Conservation (phyloP, 2,888 invertebrate genomes). For the Lydus trimaculatus region DNA sequence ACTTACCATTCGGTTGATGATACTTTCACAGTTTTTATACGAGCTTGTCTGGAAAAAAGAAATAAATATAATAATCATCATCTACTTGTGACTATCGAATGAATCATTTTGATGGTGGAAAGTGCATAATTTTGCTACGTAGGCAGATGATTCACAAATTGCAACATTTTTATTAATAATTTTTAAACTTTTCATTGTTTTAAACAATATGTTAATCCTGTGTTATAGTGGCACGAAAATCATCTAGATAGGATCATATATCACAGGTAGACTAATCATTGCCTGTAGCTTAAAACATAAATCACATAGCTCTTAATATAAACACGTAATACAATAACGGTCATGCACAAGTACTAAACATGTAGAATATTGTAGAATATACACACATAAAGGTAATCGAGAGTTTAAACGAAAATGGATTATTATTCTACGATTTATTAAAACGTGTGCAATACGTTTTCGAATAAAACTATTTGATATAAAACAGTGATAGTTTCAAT, state of each 20-base stretch:
- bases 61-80: background rate
- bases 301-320: constrained; percentile 20
- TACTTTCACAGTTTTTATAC: background rate
- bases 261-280: background rate
- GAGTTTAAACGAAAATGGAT: background rate
- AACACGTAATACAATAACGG: constrained; percentile 24
- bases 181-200: background rate
- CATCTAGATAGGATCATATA: constrained; percentile 22
- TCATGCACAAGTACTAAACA: constrained; percentile 24
- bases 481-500: constrained; percentile 18
- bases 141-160: background rate
- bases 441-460: constrained; percentile 19
- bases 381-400: constrained; percentile 24
- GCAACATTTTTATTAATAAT: background rate
- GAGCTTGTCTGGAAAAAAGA: background rate
- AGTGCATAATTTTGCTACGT: background rate
- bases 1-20: background rate
- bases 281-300: constrained; percentile 24
- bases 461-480: constrained; percentile 19
- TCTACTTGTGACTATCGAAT: background rate
- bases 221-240: too few species aligned
- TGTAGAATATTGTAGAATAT: too few species aligned
- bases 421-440: constrained; percentile 18
- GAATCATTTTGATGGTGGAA: background rate
- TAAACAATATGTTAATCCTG: too few species aligned